Evolutionary conservation across 2,797 vertebrate genomes (phyloP).

Genomic region (Hydrolagus colliei): DNA sequence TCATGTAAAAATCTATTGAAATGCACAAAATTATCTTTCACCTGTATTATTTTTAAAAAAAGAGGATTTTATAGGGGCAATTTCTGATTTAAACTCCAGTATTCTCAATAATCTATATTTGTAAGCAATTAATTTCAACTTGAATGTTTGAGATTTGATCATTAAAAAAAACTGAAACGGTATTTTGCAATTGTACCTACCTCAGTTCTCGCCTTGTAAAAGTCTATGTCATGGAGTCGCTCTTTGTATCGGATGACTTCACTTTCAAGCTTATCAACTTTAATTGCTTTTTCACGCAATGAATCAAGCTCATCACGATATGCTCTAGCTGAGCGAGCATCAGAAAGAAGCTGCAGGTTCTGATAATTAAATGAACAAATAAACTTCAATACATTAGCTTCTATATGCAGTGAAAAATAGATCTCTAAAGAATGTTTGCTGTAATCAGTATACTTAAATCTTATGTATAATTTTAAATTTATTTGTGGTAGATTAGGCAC

Average conservation of each 20-base stretch:
- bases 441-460: neutral
- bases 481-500: neutral
- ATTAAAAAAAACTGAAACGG: neutral
- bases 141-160: too few relatives aligned
- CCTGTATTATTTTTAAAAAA: too few relatives aligned
- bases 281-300: slow-evolving; percentile 85
- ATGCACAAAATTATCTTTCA: too few relatives aligned
- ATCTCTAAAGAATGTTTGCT: slow-evolving; percentile 22
- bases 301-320: slow-evolving; percentile 91
- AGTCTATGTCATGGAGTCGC: slow-evolving; percentile 91
- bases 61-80: too few relatives aligned
- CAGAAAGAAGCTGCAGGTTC: slow-evolving; percentile 85
- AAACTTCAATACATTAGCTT: slow-evolving; percentile 31
- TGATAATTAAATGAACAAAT: slow-evolving; percentile 45
- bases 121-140: too few relatives aligned
- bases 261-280: slow-evolving; percentile 95
- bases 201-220: slow-evolving; percentile 95
- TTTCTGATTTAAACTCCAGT: too few relatives aligned
- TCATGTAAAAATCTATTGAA: too few relatives aligned
- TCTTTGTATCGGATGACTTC: slow-evolving; percentile 88
- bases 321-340: slow-evolving; percentile 83
- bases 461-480: neutral
- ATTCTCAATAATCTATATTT: too few relatives aligned
- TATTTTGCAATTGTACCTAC: slow-evolving; percentile 47
- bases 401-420: slow-evolving; percentile 15